Conservation (phyloP, 1,140 invertebrate genomes). For the Bombus picipes region DNA sequence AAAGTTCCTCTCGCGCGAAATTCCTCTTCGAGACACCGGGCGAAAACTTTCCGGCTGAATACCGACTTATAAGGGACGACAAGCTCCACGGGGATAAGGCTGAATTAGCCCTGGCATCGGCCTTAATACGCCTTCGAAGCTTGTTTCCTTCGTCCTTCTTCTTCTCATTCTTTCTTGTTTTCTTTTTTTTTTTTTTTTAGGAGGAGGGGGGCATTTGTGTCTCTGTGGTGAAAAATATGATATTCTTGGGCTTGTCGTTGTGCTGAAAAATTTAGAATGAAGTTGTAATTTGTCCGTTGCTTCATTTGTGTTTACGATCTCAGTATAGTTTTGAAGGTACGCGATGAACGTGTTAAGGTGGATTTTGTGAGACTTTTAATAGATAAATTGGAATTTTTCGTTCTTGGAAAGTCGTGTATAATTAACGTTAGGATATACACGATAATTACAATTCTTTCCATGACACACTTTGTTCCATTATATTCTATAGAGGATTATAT, state of each 20-base stretch:
- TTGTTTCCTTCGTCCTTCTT: slow-evolving; percentile 19
- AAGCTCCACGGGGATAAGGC: not conserved
- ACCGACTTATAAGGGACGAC: slow-evolving; percentile 50
- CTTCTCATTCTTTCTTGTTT: not conserved
- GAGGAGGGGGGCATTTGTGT: too few species aligned
- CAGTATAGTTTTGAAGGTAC: not conserved
- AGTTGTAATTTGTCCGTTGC: not conserved
- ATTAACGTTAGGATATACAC: too few species aligned
- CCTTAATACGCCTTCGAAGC: slow-evolving; percentile 17
- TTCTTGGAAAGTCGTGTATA: too few species aligned
- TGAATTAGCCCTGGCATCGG: slow-evolving; percentile 29
- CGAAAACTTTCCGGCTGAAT: slow-evolving; percentile 53
- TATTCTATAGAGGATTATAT: too few species aligned
- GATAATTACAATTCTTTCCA: too few species aligned
- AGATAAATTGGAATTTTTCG: too few species aligned
- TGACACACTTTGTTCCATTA: too few species aligned
- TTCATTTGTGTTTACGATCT: not conserved
- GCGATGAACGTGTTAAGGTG: too few species aligned
- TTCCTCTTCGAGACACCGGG: slow-evolving; percentile 48
- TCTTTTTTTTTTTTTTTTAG: too few species aligned
- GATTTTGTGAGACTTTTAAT: too few species aligned
- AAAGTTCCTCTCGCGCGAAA: slow-evolving; percentile 61
- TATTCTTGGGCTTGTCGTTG: not conserved
- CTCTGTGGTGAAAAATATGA: not conserved
- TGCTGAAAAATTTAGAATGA: not conserved